Base-by-base conservation (phyloP, 2,888 invertebrate species). In the Gonocerus acuteangulatus region DNA sequence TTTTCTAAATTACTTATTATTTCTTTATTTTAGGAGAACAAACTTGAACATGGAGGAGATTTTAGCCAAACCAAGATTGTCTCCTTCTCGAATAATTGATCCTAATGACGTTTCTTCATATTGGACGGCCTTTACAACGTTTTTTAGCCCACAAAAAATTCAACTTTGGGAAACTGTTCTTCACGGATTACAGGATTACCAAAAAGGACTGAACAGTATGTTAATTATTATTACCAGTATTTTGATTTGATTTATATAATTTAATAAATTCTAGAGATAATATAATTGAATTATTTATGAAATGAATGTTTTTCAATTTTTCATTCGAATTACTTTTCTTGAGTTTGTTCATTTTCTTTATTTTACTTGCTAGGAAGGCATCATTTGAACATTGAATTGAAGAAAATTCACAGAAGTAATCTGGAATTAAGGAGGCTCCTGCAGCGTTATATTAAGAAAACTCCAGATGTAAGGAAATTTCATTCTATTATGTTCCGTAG, bases 81-180 rank as follows among this genome's bases (percentile, higher is more conserved):
- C 61, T 21, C 44, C 51, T 2, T 21, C 34, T 1, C 27, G 54
- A 23, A 27, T 18, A 27, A 19, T 61, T 3, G 47, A 34, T 4
- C 18, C 56, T n/a, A 74, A 79, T 22, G 83, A 84, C 68, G 82
- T 88, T 21, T 76, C 75, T 7, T 72, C 74, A 1, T 89, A 82
- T 72, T 90, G 89, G 89, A 71, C 75, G 6, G 78, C 80, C 65
- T 88, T 85, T 73, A 76, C 77, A 62, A 75, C 77, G 39, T 72
- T 82, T 6, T 84, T 86, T 68, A 76, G 83, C 0, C 66, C 75
- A 0, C 79, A 84, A 47, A 83, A 82, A 66, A 80, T 84, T 67
- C 79, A 80, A 62, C 74, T 89, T 42, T 90, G 89, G 89, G 83
- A 85, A 68, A 82, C 81, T 2, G 70, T 87, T 42, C 72, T 82